Base-by-base conservation (phyloP, 1,140 invertebrate species). In the Hycleus cichorii region DNA sequence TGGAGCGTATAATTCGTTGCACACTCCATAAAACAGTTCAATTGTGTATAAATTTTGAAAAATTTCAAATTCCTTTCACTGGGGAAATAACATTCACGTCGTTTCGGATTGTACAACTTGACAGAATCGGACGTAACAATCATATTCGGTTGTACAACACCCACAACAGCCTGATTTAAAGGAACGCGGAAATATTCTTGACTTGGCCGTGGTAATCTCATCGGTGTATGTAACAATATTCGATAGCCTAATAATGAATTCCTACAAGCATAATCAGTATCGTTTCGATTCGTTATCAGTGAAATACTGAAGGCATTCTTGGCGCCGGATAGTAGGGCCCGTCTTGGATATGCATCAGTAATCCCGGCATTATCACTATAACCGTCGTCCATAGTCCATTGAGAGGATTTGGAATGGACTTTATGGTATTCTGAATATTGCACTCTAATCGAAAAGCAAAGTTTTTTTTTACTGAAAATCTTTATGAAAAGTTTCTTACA, bases 51-150 rank as follows among this genome's bases (percentile, higher is more conserved):
- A 2, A 59, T 40, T 45, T 65, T 66, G 58, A 68, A 74, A 43
- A 47, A 62, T 46, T 72, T 74, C 10, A 87, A 73, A 47, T 77
- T 74, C 10, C 82, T 75, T 63, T 86, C 84, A 9, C 66, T 69
- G 42, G 78, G 76, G 39, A 85, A 82, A 69, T 78, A 60, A 25
- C 58, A 60, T 18, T 50, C 49, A 11, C 58, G 46, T n/a, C 52
- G 26, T 74, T 39, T 68, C 69, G 26, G 67, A 59, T 26, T 72
- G 63, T 59, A 80, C 69, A 2, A 62, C 63, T 61, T 51, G 7
- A 64, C 43, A 8, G 18, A 12, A 38, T 63, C 55, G 0, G 61
- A 59, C 10, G 55, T 60, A 2, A 46, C 52, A n/a, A 63, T 60
- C 47, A 60, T 47, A 12, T 27, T 39, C 5, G 58, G 58, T 51